These are phyloP conservation scores for Sandelia bainsii DNA, from an alignment of 2,797 vertebrate genomes.

Conservation along the genomic window DNA sequence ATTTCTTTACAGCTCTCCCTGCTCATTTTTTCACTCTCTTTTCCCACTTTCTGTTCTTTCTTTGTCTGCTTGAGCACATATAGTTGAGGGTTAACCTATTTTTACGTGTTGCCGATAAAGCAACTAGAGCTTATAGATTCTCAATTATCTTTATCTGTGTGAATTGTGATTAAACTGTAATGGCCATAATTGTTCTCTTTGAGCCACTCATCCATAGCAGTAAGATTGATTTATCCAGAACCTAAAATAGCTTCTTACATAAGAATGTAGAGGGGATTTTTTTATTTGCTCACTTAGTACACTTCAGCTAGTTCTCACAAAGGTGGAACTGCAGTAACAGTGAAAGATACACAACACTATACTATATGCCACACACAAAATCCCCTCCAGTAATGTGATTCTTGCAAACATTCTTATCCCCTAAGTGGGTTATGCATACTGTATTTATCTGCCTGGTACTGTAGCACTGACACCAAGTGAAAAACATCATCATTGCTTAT, in stretches of 20 bases:
- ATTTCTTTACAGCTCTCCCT: conserved; percentile 70
- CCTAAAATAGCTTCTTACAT: conserved; percentile 49
- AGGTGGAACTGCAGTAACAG: conserved; percentile 6
- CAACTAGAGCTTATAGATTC: conserved; percentile 29
- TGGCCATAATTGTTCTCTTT: conserved; percentile 50
- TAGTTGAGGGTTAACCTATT: conserved; percentile 64
- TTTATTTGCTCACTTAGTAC: conserved; percentile 25
- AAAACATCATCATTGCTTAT: conserved; percentile 7
- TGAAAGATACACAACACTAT: conserved; percentile 47
- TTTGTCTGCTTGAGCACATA: conserved; percentile 48
- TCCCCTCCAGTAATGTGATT: conserved; percentile 40
- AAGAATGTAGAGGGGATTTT: conserved; percentile 8
- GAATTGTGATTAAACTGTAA: conserved; percentile 51
- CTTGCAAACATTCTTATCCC: conserved; percentile 29
- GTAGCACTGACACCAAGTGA: conserved; percentile 7
- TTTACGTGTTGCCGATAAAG: conserved; percentile 55
- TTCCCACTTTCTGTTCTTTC: conserved; percentile 34
- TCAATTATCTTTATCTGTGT: conserved; percentile 33
- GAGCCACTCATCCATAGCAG: conserved; percentile 37
- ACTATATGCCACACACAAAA: conserved; percentile 36
- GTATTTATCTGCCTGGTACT: conserved; percentile 33
- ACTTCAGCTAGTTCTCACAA: background rate
- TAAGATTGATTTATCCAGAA: conserved; percentile 49
- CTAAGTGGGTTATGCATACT: conserved; percentile 43
- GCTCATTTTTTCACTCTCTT: conserved; percentile 34